Evolutionary conservation across 1,140 invertebrate species (phyloP).

Genomic region (Anoplophora glabripennis): DNA sequence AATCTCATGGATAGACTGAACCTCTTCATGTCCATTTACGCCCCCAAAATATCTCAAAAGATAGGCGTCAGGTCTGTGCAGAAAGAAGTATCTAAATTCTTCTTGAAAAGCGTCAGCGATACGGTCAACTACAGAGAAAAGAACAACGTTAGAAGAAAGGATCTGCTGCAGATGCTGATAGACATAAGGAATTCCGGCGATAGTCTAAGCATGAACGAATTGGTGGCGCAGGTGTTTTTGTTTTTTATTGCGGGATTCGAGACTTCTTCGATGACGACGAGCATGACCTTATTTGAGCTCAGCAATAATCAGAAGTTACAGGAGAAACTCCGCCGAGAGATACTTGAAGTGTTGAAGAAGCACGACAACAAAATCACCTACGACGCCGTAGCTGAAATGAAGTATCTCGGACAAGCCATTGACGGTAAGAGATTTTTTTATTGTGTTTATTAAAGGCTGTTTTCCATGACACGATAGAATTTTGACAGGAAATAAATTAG

Average conservation of each 20-base stretch:
- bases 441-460: too few species aligned
- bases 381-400: slow-evolving; percentile 57
- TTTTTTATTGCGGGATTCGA: slow-evolving; percentile 52
- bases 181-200: background rate
- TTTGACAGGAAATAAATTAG: too few species aligned
- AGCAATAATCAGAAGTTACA: slow-evolving; percentile 51
- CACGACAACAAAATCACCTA: slow-evolving; percentile 54
- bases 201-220: slow-evolving; percentile 45
- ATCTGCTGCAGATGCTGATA: slow-evolving; percentile 55
- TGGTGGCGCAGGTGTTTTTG: slow-evolving; percentile 12
- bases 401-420: slow-evolving; percentile 34
- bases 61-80: background rate
- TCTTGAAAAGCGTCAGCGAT: slow-evolving; percentile 47
- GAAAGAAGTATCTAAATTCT: slow-evolving; percentile 47
- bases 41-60: slow-evolving; percentile 1
- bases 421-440: slow-evolving; percentile 44
- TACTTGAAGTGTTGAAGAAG: slow-evolving; percentile 47
- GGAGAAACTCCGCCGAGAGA: slow-evolving; percentile 48
- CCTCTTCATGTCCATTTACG: background rate
- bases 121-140: slow-evolving; percentile 51
- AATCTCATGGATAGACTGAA: background rate
- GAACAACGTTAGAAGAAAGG: slow-evolving; percentile 48
- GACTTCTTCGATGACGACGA: slow-evolving; percentile 49
- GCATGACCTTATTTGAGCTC: slow-evolving; percentile 51
- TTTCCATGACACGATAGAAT: too few species aligned